A percentile compares a stretch with the other conserved stretches of the same genome.
phyloP scores from a whole-genome alignment of 2,888 invertebrate genomes.

The Camptogramma bilineatum region DNA sequence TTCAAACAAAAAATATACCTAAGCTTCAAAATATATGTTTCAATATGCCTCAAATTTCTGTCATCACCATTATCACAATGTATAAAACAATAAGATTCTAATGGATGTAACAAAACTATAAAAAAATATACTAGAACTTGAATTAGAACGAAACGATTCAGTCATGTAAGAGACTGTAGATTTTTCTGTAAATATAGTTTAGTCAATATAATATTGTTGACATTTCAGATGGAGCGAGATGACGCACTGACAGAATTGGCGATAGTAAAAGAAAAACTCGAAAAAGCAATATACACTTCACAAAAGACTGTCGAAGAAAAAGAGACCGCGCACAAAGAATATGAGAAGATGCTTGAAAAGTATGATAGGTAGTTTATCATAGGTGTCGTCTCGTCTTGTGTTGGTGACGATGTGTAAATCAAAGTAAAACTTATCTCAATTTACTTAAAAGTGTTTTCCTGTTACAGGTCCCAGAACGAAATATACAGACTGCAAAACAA shows the following conservation, averaged over 20 bases:
- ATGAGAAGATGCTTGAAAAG: slow-evolving; percentile 96
- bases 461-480: slow-evolving; percentile 93
- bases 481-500: slow-evolving; percentile 95
- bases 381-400: slow-evolving; percentile 79
- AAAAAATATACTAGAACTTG: too few species aligned
- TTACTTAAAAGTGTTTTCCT: slow-evolving; percentile 25
- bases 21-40: too few species aligned
- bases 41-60: too few species aligned
- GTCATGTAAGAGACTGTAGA: too few species aligned
- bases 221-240: slow-evolving; percentile 91
- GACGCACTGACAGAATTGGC: slow-evolving; percentile 94
- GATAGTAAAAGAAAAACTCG: slow-evolving; percentile 94
- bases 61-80: too few species aligned
- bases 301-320: slow-evolving; percentile 95
- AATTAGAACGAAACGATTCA: too few species aligned
- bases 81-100: too few species aligned
- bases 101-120: too few species aligned
- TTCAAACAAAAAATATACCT: neutral
- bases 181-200: too few species aligned
- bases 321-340: slow-evolving; percentile 94
- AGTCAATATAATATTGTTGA: neutral
- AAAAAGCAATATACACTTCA: slow-evolving; percentile 92
- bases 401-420: slow-evolving; percentile 61
- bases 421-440: slow-evolving; percentile 35
- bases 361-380: slow-evolving; percentile 90